Conservation (phyloP, 2,113 vertebrate genomes). For the Drymodes brunneopygia region DNA sequence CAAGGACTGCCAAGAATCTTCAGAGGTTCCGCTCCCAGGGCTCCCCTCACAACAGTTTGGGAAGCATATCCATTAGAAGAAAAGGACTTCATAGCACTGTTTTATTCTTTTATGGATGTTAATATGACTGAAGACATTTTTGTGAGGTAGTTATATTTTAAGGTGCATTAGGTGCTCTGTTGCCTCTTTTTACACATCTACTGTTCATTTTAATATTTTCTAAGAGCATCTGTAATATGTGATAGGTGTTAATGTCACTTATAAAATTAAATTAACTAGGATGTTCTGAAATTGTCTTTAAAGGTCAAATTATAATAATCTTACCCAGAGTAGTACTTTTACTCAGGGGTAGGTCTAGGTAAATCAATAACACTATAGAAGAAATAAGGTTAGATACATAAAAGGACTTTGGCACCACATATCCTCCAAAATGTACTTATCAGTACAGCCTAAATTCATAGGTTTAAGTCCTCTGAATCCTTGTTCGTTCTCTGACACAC, state of each 20-base stretch:
- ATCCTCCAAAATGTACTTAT: neutral
- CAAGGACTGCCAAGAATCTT: neutral
- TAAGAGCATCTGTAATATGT: conserved; percentile 1
- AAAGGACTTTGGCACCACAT: neutral
- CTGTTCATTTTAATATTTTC: conserved; percentile 40
- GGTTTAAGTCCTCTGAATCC: neutral
- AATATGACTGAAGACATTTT: conserved; percentile 29
- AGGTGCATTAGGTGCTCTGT: conserved; percentile 3
- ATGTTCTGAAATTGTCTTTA: conserved; percentile 49
- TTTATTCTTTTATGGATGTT: conserved; percentile 5
- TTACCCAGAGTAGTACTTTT: conserved; percentile 6
- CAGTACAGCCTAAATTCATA: neutral
- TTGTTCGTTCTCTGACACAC: neutral
- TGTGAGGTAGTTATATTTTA: conserved; percentile 27
- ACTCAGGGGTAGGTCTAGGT: neutral
- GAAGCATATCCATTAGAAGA: neutral
- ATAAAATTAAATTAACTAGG: conserved; percentile 49
- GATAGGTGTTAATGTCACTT: conserved; percentile 19
- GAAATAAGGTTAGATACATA: conserved; percentile 39
- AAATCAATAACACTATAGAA: conserved; percentile 17
- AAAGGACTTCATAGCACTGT: neutral
- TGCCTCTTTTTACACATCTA: neutral
- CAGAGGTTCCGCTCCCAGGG: neutral
- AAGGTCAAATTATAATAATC: conserved; percentile 56
- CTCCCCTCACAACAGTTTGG: neutral